Base-by-base conservation (phyloP, 2,888 invertebrate genomes). In the Agrotis segetum region DNA sequence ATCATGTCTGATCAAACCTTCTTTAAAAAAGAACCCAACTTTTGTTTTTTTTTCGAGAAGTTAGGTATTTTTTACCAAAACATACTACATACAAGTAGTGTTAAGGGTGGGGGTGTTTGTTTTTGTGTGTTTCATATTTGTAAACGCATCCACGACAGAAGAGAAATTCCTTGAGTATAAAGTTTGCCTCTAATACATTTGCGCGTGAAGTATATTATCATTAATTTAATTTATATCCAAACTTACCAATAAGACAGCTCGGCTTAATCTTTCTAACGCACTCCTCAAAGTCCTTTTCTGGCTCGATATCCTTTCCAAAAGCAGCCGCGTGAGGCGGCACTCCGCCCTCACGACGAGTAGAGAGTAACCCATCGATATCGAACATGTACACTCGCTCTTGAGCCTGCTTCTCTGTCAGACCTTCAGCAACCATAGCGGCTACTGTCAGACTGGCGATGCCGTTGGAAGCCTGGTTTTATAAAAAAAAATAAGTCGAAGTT, bases 361-460 rank as follows among this genome's bases (percentile, higher is more conserved):
- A 98, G 75, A 99, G 93, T 2, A 99, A 96, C 1, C 99, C 99
- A 86, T 98, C 98, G 44, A 99, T 98, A 88, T 99, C 99, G 85
- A 99, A 98, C 98, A 99, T 98, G 97, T 98, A 99, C 79, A 99
- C 99, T 85, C 97, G 98, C n/a, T 97, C 97, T 50, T 98, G 96
- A 0, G 99, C 99, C 86, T 99, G 98, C 86, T 96, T 92, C 79
- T 93, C 91, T 0, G 96, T 90, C 0, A 97, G 91, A 21, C 97
- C 97, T 49, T 97, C 97, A 14, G 97, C 97, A 67, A 98, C 96
- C 99, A 99, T 98, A 0, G 99, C 99, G 85, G 98, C 97, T 0
- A 98, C 98, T 61, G 98, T 97, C 63, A 99, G 96, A 93, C 98
- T 98, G 0, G 99, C 99, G 87, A 99, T 99, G 73, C 99, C 99